Percentiles rank a stretch among this genome's conserved stretches.
These are phyloP conservation scores for Cheilosia grossa DNA, from an alignment of 2,888 invertebrate genomes.

Conservation along the genomic window DNA sequence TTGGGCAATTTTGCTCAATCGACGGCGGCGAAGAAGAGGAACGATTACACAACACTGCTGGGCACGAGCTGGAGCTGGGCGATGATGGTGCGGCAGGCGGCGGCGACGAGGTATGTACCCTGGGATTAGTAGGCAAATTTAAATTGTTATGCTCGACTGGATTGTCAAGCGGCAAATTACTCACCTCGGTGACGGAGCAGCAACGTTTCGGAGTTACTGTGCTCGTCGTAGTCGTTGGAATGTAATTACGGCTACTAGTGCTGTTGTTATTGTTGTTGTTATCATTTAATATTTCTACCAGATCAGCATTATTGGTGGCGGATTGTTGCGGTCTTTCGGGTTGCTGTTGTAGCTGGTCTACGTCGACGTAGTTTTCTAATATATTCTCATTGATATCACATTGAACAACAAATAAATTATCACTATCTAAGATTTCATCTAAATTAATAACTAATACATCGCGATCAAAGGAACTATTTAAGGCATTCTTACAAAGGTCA, in stretches of 20 bases:
- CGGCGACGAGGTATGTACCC: neutral
- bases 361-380: conserved; percentile 77
- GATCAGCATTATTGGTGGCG: conserved; percentile 32
- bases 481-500: conserved; percentile 83
- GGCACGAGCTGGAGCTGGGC: conserved; percentile 53
- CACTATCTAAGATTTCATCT: conserved; percentile 82
- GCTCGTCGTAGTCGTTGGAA: conserved; percentile 1
- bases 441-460: conserved; percentile 81
- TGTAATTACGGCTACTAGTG: conserved; percentile 18
- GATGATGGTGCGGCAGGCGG: conserved; percentile 30
- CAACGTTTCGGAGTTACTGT: conserved; percentile 57
- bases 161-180: conserved; percentile 74
- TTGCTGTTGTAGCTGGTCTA: conserved; percentile 33
- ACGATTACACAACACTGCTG: conserved; percentile 41
- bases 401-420: conserved; percentile 82
- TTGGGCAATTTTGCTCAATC: conserved; percentile 71
- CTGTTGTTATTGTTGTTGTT: conserved; percentile 68
- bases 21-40: conserved; percentile 49
- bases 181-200: conserved; percentile 66
- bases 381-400: conserved; percentile 83
- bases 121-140: conserved; percentile 53
- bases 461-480: conserved; percentile 82
- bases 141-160: conserved; percentile 70
- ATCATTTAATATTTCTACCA: conserved; percentile 74
- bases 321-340: conserved; percentile 30